Evolutionary conservation across 2,113 vertebrate species (phyloP).

Genomic region (Psilopsiagon aymara): DNA sequence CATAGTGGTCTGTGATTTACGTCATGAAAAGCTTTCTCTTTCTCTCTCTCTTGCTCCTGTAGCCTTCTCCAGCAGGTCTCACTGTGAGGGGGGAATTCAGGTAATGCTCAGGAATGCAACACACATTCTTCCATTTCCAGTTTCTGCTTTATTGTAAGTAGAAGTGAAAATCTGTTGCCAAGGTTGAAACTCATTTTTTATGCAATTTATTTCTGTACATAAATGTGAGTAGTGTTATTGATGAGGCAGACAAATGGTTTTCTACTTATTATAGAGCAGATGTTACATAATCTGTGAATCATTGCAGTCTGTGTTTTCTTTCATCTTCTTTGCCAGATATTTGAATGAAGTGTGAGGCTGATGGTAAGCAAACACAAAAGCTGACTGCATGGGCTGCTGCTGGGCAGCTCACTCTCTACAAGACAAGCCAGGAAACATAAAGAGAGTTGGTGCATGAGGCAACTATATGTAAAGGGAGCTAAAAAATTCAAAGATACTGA

Average conservation of each 20-base stretch:
- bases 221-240: background rate
- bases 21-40: background rate
- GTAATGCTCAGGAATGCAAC: background rate
- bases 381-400: background rate
- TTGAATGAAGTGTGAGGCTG: background rate
- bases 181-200: background rate
- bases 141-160: background rate
- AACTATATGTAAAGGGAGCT: background rate
- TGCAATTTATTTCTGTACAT: background rate
- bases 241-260: slow-evolving; percentile 22
- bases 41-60: background rate
- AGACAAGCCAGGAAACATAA: background rate
- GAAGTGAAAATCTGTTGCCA: background rate
- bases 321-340: background rate
- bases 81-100: background rate
- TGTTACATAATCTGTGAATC: background rate
- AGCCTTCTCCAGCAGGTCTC: background rate
- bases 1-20: background rate
- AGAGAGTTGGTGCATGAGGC: background rate
- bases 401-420: background rate
- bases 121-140: background rate
- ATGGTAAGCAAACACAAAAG: background rate
- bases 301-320: background rate
- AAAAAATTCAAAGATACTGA: background rate
- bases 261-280: background rate